A percentile compares a stretch with the other conserved stretches of the same genome.
Evolutionary conservation across 30 jellyfish, hydroid and myxozoan genomes (phyloP).

Genomic region (Pelagia noctiluca): DNA sequence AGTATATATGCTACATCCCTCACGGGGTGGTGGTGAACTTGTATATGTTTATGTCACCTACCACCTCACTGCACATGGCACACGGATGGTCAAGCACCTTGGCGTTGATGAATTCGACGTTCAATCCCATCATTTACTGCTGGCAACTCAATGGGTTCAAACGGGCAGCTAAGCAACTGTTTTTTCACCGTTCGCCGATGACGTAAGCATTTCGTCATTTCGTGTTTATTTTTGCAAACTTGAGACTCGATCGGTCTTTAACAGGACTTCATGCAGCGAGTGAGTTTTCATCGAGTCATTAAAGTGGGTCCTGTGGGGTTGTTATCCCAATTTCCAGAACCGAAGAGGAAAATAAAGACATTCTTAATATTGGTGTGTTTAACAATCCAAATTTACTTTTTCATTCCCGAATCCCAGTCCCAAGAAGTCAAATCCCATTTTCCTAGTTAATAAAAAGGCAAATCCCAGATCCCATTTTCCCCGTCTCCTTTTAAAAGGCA

Average conservation of each 20-base stretch:
- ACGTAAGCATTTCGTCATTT: background rate
- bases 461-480: too few relatives aligned
- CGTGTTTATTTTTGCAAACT: too few relatives aligned
- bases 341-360: too few relatives aligned
- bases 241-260: too few relatives aligned
- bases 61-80: conserved; percentile 68
- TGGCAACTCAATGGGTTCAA: conserved; percentile 76
- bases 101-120: conserved; percentile 63
- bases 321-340: too few relatives aligned
- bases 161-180: conserved; percentile 50
- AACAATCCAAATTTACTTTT: too few relatives aligned
- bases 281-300: background rate
- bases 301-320: too few relatives aligned
- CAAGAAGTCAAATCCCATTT: too few relatives aligned
- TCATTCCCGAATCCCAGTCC: too few relatives aligned
- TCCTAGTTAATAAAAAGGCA: too few relatives aligned
- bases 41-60: conserved; percentile 50
- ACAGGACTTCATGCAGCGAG: background rate
- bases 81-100: conserved; percentile 74
- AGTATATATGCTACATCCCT: conserved; percentile 56
- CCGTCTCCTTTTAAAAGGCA: too few relatives aligned
- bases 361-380: too few relatives aligned
- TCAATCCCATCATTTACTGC: conserved; percentile 62
- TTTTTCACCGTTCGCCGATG: background rate
- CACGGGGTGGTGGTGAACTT: conserved; percentile 62